Evolutionary conservation across 2,888 invertebrate species (phyloP).

Genomic region (Tenthredo scrophulariae): DNA sequence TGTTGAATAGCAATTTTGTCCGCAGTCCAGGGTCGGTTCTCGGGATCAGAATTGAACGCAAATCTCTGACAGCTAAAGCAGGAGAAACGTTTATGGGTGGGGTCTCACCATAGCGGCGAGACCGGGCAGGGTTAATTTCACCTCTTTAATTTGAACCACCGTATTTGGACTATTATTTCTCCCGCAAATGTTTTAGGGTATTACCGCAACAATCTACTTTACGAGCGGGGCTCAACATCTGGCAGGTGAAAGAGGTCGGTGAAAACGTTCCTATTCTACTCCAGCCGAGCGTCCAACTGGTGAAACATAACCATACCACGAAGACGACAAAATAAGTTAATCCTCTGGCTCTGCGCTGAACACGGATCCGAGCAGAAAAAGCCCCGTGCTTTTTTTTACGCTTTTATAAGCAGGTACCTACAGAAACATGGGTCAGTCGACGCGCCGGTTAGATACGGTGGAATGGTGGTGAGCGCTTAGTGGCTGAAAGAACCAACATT

Average conservation of each 20-base stretch:
- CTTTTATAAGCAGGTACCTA: background rate
- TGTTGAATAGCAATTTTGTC: background rate
- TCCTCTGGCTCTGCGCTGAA: background rate
- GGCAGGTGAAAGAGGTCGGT: slow-evolving; percentile 13
- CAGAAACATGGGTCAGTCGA: background rate
- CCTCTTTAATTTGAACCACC: slow-evolving; percentile 15
- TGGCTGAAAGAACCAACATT: background rate
- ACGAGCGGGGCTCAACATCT: background rate
- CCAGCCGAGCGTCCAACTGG: background rate
- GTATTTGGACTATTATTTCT: background rate
- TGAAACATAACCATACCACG: slow-evolving; percentile 14
- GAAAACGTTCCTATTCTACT: background rate
- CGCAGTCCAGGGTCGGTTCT: background rate
- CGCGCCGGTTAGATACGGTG: background rate
- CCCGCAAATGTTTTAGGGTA: slow-evolving; percentile 13
- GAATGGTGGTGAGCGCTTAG: background rate
- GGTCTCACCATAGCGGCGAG: background rate
- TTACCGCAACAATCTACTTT: background rate
- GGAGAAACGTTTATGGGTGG: slow-evolving; percentile 25
- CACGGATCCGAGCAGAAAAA: background rate
- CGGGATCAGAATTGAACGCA: slow-evolving; percentile 20
- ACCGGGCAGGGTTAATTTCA: slow-evolving; percentile 14
- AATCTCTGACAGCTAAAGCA: slow-evolving; percentile 29
- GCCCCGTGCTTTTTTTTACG: background rate
- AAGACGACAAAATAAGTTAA: background rate